phyloP scores from a whole-genome alignment of 1,140 invertebrate genomes.

The Brachionus rubens region DNA sequence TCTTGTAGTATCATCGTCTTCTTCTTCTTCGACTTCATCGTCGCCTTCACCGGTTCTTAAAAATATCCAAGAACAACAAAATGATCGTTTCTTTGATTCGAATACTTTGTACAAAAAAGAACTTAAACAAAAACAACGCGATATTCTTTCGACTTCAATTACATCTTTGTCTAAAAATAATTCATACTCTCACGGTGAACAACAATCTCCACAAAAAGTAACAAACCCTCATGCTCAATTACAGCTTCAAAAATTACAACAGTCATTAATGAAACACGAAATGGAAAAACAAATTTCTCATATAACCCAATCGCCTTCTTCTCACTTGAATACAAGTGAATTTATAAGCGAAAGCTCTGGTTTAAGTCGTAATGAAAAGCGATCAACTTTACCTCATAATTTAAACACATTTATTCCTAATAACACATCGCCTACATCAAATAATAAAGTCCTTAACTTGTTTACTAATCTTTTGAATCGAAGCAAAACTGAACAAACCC shows the following conservation, averaged over 20 bases:
- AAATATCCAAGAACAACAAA: slow-evolving; percentile 12
- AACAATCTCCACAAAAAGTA: background rate
- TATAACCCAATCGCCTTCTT: background rate
- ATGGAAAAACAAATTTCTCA: background rate
- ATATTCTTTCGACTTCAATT: slow-evolving; percentile 1
- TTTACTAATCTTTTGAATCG: slow-evolving; percentile 33
- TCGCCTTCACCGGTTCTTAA: background rate
- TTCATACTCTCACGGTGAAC: background rate
- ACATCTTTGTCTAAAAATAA: background rate
- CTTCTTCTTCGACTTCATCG: slow-evolving; percentile 15
- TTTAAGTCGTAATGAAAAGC: slow-evolving; percentile 2
- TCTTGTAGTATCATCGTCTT: slow-evolving; percentile 7
- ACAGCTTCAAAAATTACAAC: background rate
- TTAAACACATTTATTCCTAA: background rate
- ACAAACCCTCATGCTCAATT: background rate
- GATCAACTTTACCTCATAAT: slow-evolving; percentile 14
- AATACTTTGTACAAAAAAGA: slow-evolving; percentile 44
- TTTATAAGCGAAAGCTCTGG: background rate
- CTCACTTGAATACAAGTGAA: background rate
- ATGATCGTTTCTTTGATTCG: slow-evolving; percentile 32
- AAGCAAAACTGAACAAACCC: background rate
- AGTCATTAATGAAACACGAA: slow-evolving; percentile 15
- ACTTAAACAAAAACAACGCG: slow-evolving; percentile 39
- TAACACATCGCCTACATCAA: background rate
- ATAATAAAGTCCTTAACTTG: slow-evolving; percentile 38